phyloP scores from a whole-genome alignment of 2,113 vertebrate genomes.

The Solea solea region DNA sequence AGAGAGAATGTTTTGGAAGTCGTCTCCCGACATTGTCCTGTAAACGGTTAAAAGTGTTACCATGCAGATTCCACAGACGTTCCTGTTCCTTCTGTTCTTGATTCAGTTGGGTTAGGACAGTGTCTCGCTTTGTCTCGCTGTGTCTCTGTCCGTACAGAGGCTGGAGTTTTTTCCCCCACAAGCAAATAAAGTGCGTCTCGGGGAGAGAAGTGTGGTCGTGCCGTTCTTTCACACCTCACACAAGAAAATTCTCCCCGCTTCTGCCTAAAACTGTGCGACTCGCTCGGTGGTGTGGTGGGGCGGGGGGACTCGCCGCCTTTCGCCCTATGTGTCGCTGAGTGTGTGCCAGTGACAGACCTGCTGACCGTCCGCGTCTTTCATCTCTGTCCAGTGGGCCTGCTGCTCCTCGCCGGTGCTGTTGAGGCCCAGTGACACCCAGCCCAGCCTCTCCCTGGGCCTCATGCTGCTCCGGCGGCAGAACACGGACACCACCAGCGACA shows the following conservation, averaged over 20 bases:
- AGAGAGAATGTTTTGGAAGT: constrained; percentile 29
- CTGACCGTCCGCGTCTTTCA: constrained; percentile 95
- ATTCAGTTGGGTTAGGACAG: not conserved
- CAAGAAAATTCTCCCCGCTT: constrained; percentile 2
- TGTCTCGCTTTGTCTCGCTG: not conserved
- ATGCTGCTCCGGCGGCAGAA: constrained; percentile 93
- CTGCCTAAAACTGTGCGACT: not conserved
- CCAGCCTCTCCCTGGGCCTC: constrained; percentile 92
- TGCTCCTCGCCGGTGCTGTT: constrained; percentile 96
- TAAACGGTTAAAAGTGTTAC: constrained; percentile 61
- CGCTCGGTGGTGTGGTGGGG: not conserved
- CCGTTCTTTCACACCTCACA: constrained; percentile 14
- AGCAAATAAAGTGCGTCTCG: not conserved
- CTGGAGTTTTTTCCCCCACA: too few relatives aligned
- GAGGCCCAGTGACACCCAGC: constrained; percentile 94
- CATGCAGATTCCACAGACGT: constrained; percentile 49
- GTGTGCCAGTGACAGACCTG: constrained; percentile 97
- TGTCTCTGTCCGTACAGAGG: too few relatives aligned
- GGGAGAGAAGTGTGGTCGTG: too few relatives aligned
- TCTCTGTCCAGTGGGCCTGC: constrained; percentile 93
- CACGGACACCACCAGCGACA: constrained; percentile 93
- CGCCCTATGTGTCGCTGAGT: constrained; percentile 86
- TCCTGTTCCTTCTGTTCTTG: not conserved
- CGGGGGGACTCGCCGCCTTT: not conserved
- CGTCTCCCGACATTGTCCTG: constrained; percentile 43